Conservation (phyloP, 2,113 vertebrate genomes). For the Poicephalus gulielmi region DNA sequence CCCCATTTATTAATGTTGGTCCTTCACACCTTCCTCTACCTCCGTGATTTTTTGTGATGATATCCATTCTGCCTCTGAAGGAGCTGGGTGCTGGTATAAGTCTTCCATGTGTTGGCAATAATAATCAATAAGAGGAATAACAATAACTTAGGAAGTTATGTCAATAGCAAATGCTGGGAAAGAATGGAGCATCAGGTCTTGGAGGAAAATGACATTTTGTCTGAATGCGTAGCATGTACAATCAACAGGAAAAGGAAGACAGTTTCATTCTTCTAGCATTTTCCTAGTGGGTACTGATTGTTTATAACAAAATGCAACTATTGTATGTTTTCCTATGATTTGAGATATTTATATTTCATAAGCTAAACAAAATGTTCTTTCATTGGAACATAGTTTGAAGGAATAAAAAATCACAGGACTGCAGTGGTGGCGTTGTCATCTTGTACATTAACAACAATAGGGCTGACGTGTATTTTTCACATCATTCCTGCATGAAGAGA, state of each 20-base stretch:
- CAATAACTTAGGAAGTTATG: conserved; percentile 47
- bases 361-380: conserved; percentile 40
- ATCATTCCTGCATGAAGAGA: not conserved
- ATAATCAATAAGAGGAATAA: conserved; percentile 26
- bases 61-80: not conserved
- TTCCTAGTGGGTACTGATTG: conserved; percentile 40
- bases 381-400: not conserved
- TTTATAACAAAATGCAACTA: conserved; percentile 51
- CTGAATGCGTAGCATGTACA: conserved; percentile 7
- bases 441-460: not conserved
- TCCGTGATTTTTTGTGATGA: not conserved
- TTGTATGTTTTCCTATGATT: conserved; percentile 36
- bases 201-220: conserved; percentile 59
- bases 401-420: not conserved
- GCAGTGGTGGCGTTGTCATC: fast-evolving
- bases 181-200: not conserved
- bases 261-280: conserved; percentile 55
- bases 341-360: conserved; percentile 12
- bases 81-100: not conserved
- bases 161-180: not conserved
- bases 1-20: not conserved
- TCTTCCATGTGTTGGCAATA: not conserved
- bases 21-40: not conserved
- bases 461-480: not conserved
- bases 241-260: conserved; percentile 66